Evolutionary conservation across 2,888 invertebrate species (phyloP).

Genomic region (Mesorhabditis spiculigera): DNA sequence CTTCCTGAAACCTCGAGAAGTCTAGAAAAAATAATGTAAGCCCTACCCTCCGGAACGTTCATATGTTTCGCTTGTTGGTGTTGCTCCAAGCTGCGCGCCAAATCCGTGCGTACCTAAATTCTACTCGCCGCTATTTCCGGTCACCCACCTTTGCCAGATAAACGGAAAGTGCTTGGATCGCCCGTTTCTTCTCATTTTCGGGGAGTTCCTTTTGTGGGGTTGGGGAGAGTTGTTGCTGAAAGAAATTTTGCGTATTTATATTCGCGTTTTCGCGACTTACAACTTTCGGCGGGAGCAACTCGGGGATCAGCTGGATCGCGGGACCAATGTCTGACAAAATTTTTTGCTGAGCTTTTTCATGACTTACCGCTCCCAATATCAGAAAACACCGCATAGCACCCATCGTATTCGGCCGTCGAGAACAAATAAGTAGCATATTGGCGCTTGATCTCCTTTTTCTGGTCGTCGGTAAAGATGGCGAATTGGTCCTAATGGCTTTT

Average conservation of each 20-base stretch:
- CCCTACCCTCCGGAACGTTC: neutral
- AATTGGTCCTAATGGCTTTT: conserved; percentile 24
- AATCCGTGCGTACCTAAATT: conserved; percentile 2
- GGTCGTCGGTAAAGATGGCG: conserved; percentile 32
- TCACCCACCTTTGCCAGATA: neutral
- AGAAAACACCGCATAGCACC: conserved; percentile 85
- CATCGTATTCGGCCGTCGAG: conserved; percentile 78
- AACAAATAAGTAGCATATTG: conserved; percentile 87
- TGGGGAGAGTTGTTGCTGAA: conserved; percentile 6
- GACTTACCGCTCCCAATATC: conserved; percentile 74
- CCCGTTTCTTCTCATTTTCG: conserved; percentile 4
- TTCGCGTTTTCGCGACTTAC: too few relatives aligned
- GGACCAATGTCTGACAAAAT: neutral
- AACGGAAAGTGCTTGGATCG: neutral
- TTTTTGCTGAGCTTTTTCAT: conserved; percentile 5
- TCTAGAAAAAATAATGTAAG: neutral
- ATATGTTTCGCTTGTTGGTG: neutral
- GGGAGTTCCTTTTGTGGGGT: neutral
- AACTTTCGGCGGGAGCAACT: neutral
- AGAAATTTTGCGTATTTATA: neutral
- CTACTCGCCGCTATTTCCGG: neutral
- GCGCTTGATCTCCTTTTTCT: conserved; percentile 73
- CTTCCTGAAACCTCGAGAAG: neutral
- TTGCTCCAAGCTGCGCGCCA: neutral
- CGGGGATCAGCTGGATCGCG: conserved; percentile 2